Percentiles rank a stretch among this genome's conserved stretches.
Evolutionary conservation across 2,888 invertebrate species (phyloP).

Genomic region (Encarsia formosa): DNA sequence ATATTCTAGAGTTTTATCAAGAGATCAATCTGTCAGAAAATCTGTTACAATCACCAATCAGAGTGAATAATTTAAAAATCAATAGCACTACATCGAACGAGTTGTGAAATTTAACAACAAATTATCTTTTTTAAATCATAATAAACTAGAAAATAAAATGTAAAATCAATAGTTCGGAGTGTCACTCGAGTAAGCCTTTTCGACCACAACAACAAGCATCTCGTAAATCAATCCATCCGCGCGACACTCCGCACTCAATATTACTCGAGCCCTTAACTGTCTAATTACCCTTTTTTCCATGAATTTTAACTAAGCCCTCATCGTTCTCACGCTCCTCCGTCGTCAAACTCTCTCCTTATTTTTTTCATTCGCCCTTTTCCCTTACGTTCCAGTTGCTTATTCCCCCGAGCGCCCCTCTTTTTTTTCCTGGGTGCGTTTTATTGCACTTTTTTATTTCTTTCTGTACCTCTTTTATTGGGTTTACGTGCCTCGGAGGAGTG

Average conservation of each 20-base stretch:
- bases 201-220: no score
- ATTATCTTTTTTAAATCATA: not conserved
- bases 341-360: conserved; percentile 7
- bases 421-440: conserved; percentile 1
- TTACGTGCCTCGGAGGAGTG: conserved; percentile 2
- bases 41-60: not conserved
- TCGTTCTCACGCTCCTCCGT: conserved; percentile 16
- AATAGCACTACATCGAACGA: not conserved
- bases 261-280: conserved; percentile 13
- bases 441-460: not conserved
- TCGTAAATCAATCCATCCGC: not conserved
- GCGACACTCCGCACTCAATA: no score
- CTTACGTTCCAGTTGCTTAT: no score
- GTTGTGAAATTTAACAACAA: not conserved
- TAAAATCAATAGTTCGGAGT: no score
- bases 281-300: conserved; percentile 28
- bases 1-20: not conserved
- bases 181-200: no score
- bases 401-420: not conserved
- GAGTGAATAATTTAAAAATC: not conserved
- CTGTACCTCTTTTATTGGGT: conserved; percentile 7
- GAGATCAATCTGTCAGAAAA: not conserved
- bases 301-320: conserved; percentile 26
- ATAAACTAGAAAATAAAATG: not conserved
- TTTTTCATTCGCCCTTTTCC: not conserved